Evolutionary conservation across 2,113 vertebrate species (phyloP).

Genomic region (Psammodynastes pulverulentus): DNA sequence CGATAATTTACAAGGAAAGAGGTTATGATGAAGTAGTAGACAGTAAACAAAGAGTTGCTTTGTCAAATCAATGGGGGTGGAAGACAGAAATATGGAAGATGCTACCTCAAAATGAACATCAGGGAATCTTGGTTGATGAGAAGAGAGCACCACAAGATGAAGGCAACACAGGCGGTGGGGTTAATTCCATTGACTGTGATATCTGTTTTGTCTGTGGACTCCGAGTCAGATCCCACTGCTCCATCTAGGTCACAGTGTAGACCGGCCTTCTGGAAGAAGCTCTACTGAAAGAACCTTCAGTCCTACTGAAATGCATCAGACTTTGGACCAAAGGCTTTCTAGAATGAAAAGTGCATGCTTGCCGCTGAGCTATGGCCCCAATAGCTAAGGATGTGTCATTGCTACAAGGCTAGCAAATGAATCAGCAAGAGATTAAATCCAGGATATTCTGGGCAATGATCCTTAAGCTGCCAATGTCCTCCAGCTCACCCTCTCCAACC

Average conservation of each 20-base stretch:
- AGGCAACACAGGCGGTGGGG: not conserved
- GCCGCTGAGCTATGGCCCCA: not conserved
- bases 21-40: not conserved
- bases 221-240: not conserved
- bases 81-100: not conserved
- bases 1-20: not conserved
- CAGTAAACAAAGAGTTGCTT: not conserved
- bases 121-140: not conserved
- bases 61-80: not conserved
- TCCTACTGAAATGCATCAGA: not conserved
- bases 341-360: not conserved
- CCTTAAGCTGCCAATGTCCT: not conserved
- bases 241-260: not conserved
- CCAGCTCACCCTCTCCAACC: not conserved
- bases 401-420: not conserved
- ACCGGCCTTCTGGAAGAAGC: not conserved
- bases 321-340: not conserved
- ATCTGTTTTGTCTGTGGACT: not conserved
- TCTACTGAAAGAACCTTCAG: not conserved
- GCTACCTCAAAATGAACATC: not conserved
- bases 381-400: not conserved
- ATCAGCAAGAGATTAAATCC: not conserved
- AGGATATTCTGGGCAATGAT: not conserved
- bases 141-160: not conserved
- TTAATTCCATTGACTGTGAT: not conserved